Percentiles rank a stretch among this genome's conserved stretches.
These are phyloP conservation scores for Melipona quadrifasciata DNA, from an alignment of 1,140 invertebrate species.

Conservation along the genomic window DNA sequence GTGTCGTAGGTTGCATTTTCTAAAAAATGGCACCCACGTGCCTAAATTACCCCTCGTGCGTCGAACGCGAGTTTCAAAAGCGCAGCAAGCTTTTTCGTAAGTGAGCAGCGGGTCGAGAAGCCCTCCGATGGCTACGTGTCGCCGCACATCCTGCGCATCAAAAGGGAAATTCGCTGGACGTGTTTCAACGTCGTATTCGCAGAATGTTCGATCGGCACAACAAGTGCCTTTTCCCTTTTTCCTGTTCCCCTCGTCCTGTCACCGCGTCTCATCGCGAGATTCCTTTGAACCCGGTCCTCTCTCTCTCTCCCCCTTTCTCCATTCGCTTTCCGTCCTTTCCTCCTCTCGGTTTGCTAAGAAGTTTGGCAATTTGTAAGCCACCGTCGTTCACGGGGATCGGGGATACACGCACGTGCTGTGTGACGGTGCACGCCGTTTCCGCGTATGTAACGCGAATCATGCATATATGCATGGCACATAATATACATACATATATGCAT, in stretches of 20 bases:
- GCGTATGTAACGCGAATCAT: slow-evolving; percentile 30
- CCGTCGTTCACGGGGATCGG: slow-evolving; percentile 48
- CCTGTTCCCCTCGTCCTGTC: slow-evolving; percentile 30
- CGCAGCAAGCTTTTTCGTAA: neutral
- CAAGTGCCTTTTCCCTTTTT: slow-evolving; percentile 55
- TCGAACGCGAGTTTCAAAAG: neutral
- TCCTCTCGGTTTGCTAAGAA: slow-evolving; percentile 46
- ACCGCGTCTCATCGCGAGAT: neutral
- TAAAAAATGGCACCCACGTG: neutral
- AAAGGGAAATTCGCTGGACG: slow-evolving; percentile 47
- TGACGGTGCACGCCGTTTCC: slow-evolving; percentile 2
- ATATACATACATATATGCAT: slow-evolving; percentile 45
- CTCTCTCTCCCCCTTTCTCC: neutral
- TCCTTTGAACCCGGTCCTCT: neutral
- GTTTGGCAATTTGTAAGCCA: slow-evolving; percentile 65
- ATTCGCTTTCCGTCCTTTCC: slow-evolving; percentile 8
- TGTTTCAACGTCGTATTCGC: slow-evolving; percentile 42
- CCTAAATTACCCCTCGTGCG: neutral
- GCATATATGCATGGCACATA: slow-evolving; percentile 54
- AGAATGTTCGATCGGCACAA: slow-evolving; percentile 58
- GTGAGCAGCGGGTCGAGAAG: neutral
- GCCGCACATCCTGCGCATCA: slow-evolving; percentile 16
- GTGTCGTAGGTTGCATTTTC: neutral
- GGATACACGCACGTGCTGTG: slow-evolving; percentile 38
- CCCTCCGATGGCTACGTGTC: neutral